Conservation (phyloP, 2,113 vertebrate species). For the Bos taurus region DNA sequence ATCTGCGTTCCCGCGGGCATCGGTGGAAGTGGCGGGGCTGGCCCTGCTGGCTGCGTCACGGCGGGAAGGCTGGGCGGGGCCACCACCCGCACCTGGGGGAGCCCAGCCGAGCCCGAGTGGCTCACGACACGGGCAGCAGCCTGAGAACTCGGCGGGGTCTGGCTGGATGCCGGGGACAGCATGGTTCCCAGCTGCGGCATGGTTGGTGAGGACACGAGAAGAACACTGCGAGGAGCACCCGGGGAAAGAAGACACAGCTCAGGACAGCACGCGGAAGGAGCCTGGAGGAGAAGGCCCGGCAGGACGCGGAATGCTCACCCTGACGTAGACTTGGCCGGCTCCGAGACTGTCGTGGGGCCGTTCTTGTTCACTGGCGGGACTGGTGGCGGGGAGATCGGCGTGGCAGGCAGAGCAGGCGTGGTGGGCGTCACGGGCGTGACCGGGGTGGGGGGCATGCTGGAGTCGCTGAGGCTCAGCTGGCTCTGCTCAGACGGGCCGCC, state of each 20-base stretch:
- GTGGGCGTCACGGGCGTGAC: conserved; percentile 85
- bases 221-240: conserved; percentile 80
- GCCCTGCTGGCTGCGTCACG: conserved; percentile 81
- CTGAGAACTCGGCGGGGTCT: conserved; percentile 82
- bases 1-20: conserved; percentile 90
- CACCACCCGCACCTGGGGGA: conserved; percentile 94
- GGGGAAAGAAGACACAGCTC: neutral
- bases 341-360: conserved; percentile 74
- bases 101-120: conserved; percentile 84
- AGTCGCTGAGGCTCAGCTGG: conserved; percentile 84
- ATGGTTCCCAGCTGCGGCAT: conserved; percentile 93
- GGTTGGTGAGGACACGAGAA: conserved; percentile 93
- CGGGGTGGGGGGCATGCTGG: conserved; percentile 83
- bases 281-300: neutral
- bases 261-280: neutral
- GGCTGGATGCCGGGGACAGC: conserved; percentile 86
- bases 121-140: conserved; percentile 82
- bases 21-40: conserved; percentile 72
- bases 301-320: conserved; percentile 78
- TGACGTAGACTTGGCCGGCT: conserved; percentile 88
- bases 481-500: conserved; percentile 81
- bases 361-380: conserved; percentile 83
- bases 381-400: conserved; percentile 89
- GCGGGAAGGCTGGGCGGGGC: conserved; percentile 85
- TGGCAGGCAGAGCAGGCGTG: conserved; percentile 80